A percentile compares a stretch with the other conserved stretches of the same genome.
Evolutionary conservation across 30 jellyfish, hydroid and myxozoan species (phyloP).

Genomic region (Cassiopea xamachana): DNA sequence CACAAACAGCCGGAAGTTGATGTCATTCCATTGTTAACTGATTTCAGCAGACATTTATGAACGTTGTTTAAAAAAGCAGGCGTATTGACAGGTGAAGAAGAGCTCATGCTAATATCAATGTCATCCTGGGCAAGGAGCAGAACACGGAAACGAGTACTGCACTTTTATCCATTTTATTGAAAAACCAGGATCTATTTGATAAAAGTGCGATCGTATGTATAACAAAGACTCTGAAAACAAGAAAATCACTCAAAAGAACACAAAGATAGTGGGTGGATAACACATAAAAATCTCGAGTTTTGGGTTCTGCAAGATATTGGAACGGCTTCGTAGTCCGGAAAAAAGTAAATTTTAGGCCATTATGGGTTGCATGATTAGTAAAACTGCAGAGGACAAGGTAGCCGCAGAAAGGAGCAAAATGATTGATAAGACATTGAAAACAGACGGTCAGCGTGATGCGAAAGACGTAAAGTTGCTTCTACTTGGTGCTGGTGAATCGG

Average conservation of each 20-base stretch:
- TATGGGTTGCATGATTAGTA: slow-evolving; percentile 21
- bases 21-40: neutral
- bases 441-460: slow-evolving; percentile 91
- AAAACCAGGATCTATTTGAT: neutral
- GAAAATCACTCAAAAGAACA: neutral
- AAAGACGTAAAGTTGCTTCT: slow-evolving; percentile 58
- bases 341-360: neutral
- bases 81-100: neutral
- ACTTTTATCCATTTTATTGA: neutral
- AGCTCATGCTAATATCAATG: neutral
- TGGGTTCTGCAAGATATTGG: neutral
- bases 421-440: slow-evolving; percentile 90
- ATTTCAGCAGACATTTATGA: neutral
- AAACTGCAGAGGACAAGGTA: slow-evolving; percentile 24
- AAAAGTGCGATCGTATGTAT: neutral
- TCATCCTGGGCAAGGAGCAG: neutral
- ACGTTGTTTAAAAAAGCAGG: neutral
- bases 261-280: neutral
- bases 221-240: neutral
- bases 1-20: neutral
- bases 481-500: slow-evolving; percentile 66
- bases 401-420: slow-evolving; percentile 96
- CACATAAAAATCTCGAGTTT: neutral
- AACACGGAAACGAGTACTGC: neutral
- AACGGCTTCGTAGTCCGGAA: neutral